Percentiles rank a stretch among this genome's conserved stretches.
phyloP scores from a whole-genome alignment of 2,113 vertebrate genomes.

The Otolemur garnettii region DNA sequence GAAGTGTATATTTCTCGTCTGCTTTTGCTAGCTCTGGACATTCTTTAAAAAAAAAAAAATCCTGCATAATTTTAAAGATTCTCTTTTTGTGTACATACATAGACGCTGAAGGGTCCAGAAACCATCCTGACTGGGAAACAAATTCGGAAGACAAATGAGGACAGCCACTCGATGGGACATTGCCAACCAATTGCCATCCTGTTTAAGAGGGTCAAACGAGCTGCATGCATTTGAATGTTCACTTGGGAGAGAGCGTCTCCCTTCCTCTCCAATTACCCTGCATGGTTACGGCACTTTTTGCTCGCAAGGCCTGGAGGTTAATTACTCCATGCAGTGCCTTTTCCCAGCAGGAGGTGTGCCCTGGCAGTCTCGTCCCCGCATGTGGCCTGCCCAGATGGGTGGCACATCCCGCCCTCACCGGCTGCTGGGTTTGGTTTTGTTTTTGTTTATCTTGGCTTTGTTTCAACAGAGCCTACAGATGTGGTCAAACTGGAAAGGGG shows the following conservation, averaged over 20 bases:
- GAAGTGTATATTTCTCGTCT: neutral
- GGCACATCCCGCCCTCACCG: neutral
- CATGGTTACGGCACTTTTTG: rapidly evolving
- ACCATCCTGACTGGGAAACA: neutral
- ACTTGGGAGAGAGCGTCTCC: neutral
- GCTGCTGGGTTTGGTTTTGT: neutral
- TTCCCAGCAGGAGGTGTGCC: neutral
- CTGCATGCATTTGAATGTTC: neutral
- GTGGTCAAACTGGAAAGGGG: neutral
- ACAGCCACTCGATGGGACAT: neutral
- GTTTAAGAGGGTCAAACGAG: neutral
- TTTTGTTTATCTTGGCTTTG: slow-evolving; percentile 34
- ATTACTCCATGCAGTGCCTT: rapidly evolving
- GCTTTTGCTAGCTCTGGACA: neutral
- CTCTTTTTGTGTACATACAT: neutral
- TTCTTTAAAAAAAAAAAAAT: neutral
- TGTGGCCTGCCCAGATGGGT: neutral
- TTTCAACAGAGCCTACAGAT: neutral
- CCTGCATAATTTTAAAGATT: neutral
- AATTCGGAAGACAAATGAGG: neutral
- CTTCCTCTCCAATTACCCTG: neutral
- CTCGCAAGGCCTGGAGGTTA: neutral
- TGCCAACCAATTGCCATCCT: neutral
- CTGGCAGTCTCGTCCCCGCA: neutral
- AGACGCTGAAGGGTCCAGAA: neutral